A percentile compares a stretch with the other conserved stretches of the same genome.
These are phyloP conservation scores for Cyrtorhinus lividipennis DNA, from an alignment of 1,140 invertebrate genomes.

Conservation along the genomic window DNA sequence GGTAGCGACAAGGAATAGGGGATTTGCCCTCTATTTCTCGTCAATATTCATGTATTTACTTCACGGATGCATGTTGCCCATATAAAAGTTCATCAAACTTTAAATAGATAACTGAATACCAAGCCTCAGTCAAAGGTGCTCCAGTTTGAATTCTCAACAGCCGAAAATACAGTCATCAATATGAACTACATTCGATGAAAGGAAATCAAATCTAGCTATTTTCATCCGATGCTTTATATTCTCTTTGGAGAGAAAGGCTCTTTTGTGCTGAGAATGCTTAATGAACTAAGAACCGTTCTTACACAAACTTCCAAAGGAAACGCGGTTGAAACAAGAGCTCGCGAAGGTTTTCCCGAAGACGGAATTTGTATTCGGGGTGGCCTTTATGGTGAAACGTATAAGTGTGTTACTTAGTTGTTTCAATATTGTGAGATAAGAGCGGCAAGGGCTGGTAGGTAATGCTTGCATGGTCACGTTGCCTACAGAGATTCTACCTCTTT, in stretches of 20 bases:
- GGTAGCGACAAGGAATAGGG: no score
- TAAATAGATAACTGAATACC: no score
- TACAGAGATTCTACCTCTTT: constrained; percentile 12
- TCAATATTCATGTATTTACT: no score
- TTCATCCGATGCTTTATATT: background rate
- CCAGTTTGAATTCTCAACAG: no score
- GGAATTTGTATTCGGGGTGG: constrained; percentile 12
- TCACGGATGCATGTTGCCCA: no score
- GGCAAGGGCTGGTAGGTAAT: constrained; percentile 4
- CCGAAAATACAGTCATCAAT: no score
- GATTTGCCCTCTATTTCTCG: no score
- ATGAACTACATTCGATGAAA: no score
- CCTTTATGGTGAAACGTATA: constrained; percentile 14
- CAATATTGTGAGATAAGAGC: constrained; percentile 15
- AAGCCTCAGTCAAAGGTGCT: no score
- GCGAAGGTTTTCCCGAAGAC: constrained; percentile 1
- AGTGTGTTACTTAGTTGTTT: constrained; percentile 16
- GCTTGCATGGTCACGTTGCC: constrained; percentile 15
- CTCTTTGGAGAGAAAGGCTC: background rate
- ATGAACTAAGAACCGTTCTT: background rate
- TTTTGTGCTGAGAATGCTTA: background rate
- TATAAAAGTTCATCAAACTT: no score
- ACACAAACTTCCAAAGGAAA: background rate
- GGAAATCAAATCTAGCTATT: background rate
- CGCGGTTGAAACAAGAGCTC: background rate